A percentile compares a stretch with the other conserved stretches of the same genome.
Evolutionary conservation across 2,888 invertebrate species (phyloP).

Genomic region (Noctua comes): DNA sequence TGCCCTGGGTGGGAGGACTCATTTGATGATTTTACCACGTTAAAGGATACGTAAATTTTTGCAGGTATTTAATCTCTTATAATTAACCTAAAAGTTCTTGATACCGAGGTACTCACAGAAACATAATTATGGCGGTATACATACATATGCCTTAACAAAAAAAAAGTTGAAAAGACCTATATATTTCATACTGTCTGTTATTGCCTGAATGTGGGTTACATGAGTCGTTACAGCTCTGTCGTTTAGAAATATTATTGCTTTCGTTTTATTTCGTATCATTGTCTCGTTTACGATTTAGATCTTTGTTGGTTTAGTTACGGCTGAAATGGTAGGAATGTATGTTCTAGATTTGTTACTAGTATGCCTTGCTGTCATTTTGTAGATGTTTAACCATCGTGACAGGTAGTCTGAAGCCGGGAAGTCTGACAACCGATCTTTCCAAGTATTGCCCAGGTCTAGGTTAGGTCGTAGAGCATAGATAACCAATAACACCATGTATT

Average conservation of each 20-base stretch:
- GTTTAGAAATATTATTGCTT: conserved; percentile 62
- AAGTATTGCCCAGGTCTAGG: neutral
- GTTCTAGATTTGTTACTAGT: neutral
- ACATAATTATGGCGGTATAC: neutral
- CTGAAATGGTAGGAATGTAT: conserved; percentile 4
- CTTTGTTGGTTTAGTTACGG: conserved; percentile 44
- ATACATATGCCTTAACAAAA: neutral
- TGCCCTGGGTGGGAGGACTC: too few relatives aligned
- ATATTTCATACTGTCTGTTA: conserved; percentile 65
- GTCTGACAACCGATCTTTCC: neutral
- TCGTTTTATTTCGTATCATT: conserved; percentile 59
- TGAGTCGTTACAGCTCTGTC: conserved; percentile 57
- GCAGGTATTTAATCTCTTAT: neutral
- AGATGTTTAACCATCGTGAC: neutral
- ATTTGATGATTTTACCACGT: too few relatives aligned
- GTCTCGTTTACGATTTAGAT: conserved; percentile 55
- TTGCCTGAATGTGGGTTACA: conserved; percentile 63
- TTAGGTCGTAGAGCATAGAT: neutral
- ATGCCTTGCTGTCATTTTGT: neutral
- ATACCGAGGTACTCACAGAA: conserved; percentile 1
- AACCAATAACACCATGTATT: neutral
- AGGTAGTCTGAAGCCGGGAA: neutral
- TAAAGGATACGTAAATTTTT: too few relatives aligned
- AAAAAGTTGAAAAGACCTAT: conserved; percentile 42
- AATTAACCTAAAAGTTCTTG: neutral